Base-by-base conservation (phyloP, 2,888 invertebrate species). In the Endotricha flammealis region DNA sequence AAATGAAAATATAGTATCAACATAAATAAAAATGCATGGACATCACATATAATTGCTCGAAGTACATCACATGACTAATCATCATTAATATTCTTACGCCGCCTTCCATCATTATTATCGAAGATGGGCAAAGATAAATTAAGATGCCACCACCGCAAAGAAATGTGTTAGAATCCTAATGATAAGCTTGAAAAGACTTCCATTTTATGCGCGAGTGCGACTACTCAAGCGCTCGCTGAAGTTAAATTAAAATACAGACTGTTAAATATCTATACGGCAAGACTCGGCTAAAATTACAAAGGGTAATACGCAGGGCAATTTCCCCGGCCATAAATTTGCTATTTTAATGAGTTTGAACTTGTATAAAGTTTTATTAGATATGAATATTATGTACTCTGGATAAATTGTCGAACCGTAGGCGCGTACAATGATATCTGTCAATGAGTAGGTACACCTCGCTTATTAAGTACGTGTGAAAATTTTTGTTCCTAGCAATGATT, bases 391-490 rank as follows among this genome's bases (percentile, higher is more conserved):
- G 16, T 6, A 16, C 4, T 16, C 4, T 16, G 3, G 4, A 6
- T 6, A 16, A 6, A 16, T 16, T 16, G 20, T 7, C 20, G 7
- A 20, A n/a, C 4, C 6, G 2, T 20, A 20, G 6, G n/a, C 20
- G 20, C 6, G 8, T 23, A 23, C 23, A 29, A 23, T 29, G 23
- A 38, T 33, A 38, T 40, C 38, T 43, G 41, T 40, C 41, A 44
- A 39, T 41, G 39, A 40, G 14, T 25, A 29, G 5, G 14, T 38
- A 35, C n/a, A n/a, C 39, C 40, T 40, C 31, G 30, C 39, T 48
- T 53, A 58, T 61, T 60, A 61, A 54, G 63, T 58, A 65, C 58
- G 64, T 69, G 70, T 64, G 72, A 70, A 64, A 58, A 60, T 48
- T 51, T 58, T 57, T 48, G 50, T 62, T 63, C 57, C 59, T 59